Evolutionary conservation across 2,888 invertebrate genomes (phyloP), one percentile per base, ranked within the genome.

Genomic region (Ptychoptera albimana): DNA sequence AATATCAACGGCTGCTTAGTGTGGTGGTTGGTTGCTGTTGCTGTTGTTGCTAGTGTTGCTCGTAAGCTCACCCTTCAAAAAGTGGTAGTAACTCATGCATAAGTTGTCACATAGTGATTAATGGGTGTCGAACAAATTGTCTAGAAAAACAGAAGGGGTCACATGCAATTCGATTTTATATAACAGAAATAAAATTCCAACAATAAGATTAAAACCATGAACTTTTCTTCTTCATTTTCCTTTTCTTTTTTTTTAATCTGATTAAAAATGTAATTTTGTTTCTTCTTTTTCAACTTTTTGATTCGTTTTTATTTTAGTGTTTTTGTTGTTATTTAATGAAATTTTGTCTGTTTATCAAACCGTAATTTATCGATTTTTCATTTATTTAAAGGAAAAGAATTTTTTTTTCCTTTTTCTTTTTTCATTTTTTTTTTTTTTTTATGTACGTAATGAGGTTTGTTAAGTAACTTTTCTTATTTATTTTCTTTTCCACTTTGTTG

Each of bases 21-120:
- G n/a, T n/a, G n/a, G n/a, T n/a, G n/a, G n/a, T n/a, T n/a, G n/a
- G n/a, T n/a, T n/a, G n/a, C n/a, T n/a, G n/a, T n/a, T n/a, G n/a
- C n/a, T n/a, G n/a, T n/a, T n/a, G 23, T 23, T 23, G 23, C 23
- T 23, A 23, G 23, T 23, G 23, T 23, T 23, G 23, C 23, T 23
- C 23, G 7, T 23, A 5, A 5, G 23, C 3, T 23, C 23, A 23
- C 23, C 23, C 23, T 23, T 23, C 3, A 5, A 23, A 23, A 23
- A 23, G 7, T 23, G 23, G 50, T 47, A 50, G 47, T 50, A 43
- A 47, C 47, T 47, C 50, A 52, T 52, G 50, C 51, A 51, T 50
- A 50, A 44, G 49, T 51, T 64, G 66, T 63, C 64, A 64, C 65
- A 57, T 58, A 60, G 66, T 64, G 64, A 64, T 64, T 64, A 64